Percentiles rank a stretch among this genome's conserved stretches.
phyloP scores from a whole-genome alignment of 2,888 invertebrate genomes.

The Drosophila suboccidentalis region DNA sequence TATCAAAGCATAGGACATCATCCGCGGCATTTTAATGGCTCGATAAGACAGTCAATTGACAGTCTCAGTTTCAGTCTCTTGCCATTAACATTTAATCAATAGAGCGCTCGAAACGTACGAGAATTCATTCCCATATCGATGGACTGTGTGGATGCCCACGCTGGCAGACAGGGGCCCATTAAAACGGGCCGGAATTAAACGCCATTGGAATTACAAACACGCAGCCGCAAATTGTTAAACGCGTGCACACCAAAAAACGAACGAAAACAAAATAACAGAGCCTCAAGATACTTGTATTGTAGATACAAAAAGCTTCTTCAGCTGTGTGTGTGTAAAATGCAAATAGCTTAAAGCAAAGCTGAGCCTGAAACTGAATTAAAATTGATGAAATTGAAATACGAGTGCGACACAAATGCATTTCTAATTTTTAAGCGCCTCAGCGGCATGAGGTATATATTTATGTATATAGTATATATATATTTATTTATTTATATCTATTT shows the following conservation, averaged over 20 bases:
- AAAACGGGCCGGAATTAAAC: constrained; percentile 51
- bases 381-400: constrained; percentile 39
- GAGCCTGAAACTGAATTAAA: constrained; percentile 23
- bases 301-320: neutral
- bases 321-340: constrained; percentile 21
- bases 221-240: constrained; percentile 58
- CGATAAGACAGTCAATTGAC: constrained; percentile 26
- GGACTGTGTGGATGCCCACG: neutral
- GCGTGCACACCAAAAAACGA: constrained; percentile 61
- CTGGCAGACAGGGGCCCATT: neutral
- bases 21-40: constrained; percentile 61
- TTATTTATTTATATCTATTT: constrained; percentile 21
- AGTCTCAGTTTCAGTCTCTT: constrained; percentile 18
- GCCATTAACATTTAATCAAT: constrained; percentile 54
- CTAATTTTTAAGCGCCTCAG: constrained; percentile 49
- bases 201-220: constrained; percentile 65
- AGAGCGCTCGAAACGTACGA: constrained; percentile 28
- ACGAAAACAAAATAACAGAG: constrained; percentile 19
- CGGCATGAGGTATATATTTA: constrained; percentile 56
- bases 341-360: constrained; percentile 31
- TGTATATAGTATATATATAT: constrained; percentile 36
- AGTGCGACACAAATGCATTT: constrained; percentile 71
- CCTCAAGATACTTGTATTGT: constrained; percentile 4
- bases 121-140: constrained; percentile 2
- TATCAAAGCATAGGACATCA: constrained; percentile 47